Conservation (phyloP, 1,140 invertebrate genomes). For the Drosophila nigromelanica region DNA sequence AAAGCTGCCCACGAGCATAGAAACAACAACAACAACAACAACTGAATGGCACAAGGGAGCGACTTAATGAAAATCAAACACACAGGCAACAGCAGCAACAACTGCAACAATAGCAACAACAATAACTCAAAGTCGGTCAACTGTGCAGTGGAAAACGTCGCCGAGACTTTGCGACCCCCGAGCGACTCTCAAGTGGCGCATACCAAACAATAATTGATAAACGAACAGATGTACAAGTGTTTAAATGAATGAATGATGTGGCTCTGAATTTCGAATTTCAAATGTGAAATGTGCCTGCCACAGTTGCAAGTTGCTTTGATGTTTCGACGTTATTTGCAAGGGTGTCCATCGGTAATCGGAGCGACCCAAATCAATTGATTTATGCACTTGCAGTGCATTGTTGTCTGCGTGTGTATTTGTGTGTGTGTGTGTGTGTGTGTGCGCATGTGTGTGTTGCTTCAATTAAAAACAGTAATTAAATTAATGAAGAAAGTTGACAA, state of each 20-base stretch:
- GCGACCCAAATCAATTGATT: conserved; percentile 76
- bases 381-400: conserved; percentile 61
- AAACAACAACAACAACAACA: conserved; percentile 16
- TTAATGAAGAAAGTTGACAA: conserved; percentile 60
- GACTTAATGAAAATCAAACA: conserved; percentile 81
- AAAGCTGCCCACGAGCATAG: conserved; percentile 7
- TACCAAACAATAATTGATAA: conserved; percentile 78
- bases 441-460: conserved; percentile 24
- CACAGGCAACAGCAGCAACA: conserved; percentile 42
- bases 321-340: conserved; percentile 27
- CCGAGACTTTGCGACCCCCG: conserved; percentile 20
- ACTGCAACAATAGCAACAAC: conserved; percentile 40
- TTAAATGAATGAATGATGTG: conserved; percentile 61
- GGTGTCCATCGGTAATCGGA: conserved; percentile 18
- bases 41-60: conserved; percentile 45
- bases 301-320: conserved; percentile 17
- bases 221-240: conserved; percentile 81
- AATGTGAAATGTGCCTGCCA: conserved; percentile 12
- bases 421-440: conserved; percentile 1
- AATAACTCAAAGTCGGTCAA: conserved; percentile 79
- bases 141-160: conserved; percentile 67
- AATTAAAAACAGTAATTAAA: conserved; percentile 76
- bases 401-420: background rate
- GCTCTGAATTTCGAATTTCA: conserved; percentile 20
- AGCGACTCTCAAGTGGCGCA: conserved; percentile 47